A percentile compares a stretch with the other conserved stretches of the same genome.
phyloP scores from a whole-genome alignment of 2,888 invertebrate genomes.

The Meteorus cinctellus region DNA sequence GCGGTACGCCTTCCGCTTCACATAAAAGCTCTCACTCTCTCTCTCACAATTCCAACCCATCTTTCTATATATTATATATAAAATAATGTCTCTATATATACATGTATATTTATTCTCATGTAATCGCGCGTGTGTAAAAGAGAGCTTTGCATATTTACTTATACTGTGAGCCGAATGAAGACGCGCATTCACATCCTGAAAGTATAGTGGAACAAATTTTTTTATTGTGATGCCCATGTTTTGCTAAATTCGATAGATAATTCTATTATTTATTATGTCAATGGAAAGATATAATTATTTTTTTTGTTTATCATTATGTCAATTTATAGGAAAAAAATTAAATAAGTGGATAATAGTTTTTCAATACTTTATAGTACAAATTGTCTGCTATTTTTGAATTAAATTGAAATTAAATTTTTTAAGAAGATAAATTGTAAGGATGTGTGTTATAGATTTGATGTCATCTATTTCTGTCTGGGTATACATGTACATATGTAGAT shows the following conservation, averaged over 20 bases:
- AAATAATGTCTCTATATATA: constrained; percentile 18
- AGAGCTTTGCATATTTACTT: constrained; percentile 43
- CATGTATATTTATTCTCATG: constrained; percentile 15
- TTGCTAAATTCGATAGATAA: neutral
- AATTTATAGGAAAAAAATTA: too few species aligned
- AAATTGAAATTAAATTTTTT: too few species aligned
- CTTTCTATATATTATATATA: constrained; percentile 15
- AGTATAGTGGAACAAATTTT: neutral
- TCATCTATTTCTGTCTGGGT: neutral
- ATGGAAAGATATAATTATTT: neutral
- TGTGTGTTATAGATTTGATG: too few species aligned
- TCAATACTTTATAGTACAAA: too few species aligned
- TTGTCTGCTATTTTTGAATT: too few species aligned
- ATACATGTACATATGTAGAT: neutral
- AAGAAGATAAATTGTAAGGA: too few species aligned
- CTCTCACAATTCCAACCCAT: constrained; percentile 42
- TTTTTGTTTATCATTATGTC: too few species aligned
- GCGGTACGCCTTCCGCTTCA: constrained; percentile 38
- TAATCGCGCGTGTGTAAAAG: constrained; percentile 41
- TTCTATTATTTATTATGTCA: neutral
- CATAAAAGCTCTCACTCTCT: constrained; percentile 23
- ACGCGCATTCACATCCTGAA: neutral
- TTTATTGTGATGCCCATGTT: constrained; percentile 16
- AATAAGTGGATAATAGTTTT: too few species aligned
- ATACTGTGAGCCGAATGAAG: neutral